Evolutionary conservation across 2,113 vertebrate genomes (phyloP).

Genomic region (Ageneiosus marmoratus): DNA sequence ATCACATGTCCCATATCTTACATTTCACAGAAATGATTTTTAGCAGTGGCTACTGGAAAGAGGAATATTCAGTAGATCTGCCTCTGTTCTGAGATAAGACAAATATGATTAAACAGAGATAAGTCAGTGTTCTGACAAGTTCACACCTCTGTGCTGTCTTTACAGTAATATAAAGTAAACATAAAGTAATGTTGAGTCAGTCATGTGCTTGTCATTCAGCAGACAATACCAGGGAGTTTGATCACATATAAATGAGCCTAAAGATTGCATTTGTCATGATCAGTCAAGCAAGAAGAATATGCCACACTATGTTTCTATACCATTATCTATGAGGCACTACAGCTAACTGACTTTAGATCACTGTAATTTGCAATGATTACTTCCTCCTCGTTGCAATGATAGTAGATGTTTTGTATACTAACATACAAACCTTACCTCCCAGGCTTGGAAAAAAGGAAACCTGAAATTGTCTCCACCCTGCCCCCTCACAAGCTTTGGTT

Average conservation of each 20-base stretch:
- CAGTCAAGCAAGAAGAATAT: constrained; percentile 9
- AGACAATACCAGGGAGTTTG: neutral
- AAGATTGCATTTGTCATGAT: constrained; percentile 1
- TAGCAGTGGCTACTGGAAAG: neutral
- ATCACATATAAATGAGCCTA: constrained; percentile 16
- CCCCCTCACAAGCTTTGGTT: constrained; percentile 32
- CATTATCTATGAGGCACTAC: constrained; percentile 15
- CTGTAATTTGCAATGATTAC: neutral
- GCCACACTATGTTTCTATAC: neutral
- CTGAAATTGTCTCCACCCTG: constrained; percentile 16
- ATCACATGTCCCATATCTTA: neutral
- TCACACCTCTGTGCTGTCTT: neutral
- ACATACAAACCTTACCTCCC: constrained; percentile 37
- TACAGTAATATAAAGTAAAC: constrained; percentile 5
- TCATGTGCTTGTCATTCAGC: constrained; percentile 16
- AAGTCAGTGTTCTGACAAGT: neutral
- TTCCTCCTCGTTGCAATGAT: constrained; percentile 20
- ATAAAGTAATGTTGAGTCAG: neutral
- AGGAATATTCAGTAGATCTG: neutral
- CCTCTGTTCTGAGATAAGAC: neutral
- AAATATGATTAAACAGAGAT: neutral
- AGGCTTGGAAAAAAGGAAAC: constrained; percentile 39
- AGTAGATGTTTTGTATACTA: constrained; percentile 27
- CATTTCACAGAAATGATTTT: neutral
- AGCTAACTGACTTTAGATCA: neutral